phyloP scores from a whole-genome alignment of 1,140 invertebrate species.

The Zaprionus davidi region DNA sequence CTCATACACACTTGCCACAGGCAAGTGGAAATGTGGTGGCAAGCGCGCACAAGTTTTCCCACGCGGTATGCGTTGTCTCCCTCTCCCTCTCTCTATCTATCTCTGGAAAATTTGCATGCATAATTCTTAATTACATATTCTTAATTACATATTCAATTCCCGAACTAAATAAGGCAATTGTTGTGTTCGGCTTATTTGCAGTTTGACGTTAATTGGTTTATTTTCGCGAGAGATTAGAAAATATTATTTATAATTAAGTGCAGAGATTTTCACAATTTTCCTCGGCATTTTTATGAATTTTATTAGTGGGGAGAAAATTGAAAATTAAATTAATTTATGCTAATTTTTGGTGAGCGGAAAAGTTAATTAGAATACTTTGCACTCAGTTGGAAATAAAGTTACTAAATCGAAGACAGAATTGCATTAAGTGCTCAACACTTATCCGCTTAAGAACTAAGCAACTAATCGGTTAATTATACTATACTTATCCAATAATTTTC shows the following conservation, averaged over 20 bases:
- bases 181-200: constrained; percentile 29
- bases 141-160: constrained; percentile 27
- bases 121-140: constrained; percentile 24
- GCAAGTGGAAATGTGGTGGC: constrained; percentile 14
- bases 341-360: neutral
- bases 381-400: neutral
- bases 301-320: neutral
- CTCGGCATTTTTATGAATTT: neutral
- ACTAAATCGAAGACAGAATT: neutral
- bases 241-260: constrained; percentile 5
- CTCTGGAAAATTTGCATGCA: constrained; percentile 22
- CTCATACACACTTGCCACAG: constrained; percentile 3
- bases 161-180: constrained; percentile 23
- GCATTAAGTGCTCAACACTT: too few relatives aligned
- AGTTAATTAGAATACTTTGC: constrained; percentile 1
- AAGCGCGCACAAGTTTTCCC: constrained; percentile 21
- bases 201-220: constrained; percentile 4
- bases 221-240: neutral
- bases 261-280: neutral
- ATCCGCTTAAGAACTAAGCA: too few relatives aligned
- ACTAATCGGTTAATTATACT: constrained; percentile 53
- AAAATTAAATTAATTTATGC: constrained; percentile 1
- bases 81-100: neutral
- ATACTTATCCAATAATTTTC: constrained; percentile 61
- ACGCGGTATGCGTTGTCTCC: neutral